These are phyloP conservation scores for Oryzias javanicus DNA, from an alignment of 2,113 vertebrate genomes.

Conservation along the genomic window DNA sequence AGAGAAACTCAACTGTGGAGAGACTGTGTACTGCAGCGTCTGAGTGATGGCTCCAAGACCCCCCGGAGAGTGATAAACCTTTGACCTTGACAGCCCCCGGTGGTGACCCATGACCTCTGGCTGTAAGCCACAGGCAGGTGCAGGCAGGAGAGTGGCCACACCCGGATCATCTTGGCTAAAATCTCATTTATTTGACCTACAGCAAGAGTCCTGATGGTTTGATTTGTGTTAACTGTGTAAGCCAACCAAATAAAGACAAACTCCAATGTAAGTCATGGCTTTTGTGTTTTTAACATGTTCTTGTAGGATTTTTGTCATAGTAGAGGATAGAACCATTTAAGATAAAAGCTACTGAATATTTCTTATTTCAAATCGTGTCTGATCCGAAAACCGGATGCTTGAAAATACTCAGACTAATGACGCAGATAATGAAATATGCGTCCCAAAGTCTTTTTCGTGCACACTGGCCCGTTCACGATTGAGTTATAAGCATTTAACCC, in stretches of 20 bases:
- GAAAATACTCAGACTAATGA: too few relatives aligned
- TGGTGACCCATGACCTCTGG: conserved; percentile 73
- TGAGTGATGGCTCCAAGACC: conserved; percentile 76
- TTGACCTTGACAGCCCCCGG: conserved; percentile 73
- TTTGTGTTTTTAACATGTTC: too few relatives aligned
- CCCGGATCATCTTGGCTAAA: conserved; percentile 47
- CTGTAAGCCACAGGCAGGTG: conserved; percentile 70
- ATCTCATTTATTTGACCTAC: conserved; percentile 49
- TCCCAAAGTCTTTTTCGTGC: too few relatives aligned
- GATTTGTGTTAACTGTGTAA: conserved; percentile 17
- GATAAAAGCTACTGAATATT: too few relatives aligned
- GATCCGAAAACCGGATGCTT: too few relatives aligned
- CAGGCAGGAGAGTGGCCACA: conserved; percentile 67
- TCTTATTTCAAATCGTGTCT: too few relatives aligned
- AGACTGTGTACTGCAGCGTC: conserved; percentile 59
- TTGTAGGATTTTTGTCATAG: too few relatives aligned
- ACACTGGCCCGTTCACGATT: too few relatives aligned
- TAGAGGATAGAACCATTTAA: too few relatives aligned
- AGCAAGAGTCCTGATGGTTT: conserved; percentile 42
- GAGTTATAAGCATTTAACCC: too few relatives aligned
- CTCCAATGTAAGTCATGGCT: too few relatives aligned
- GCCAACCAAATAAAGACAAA: not conserved
- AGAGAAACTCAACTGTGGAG: conserved; percentile 50
- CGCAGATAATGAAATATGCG: too few relatives aligned
- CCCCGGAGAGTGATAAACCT: conserved; percentile 76